A percentile compares a stretch with the other conserved stretches of the same genome.
phyloP scores from a whole-genome alignment of 2,888 invertebrate species.

The Andricus quercusramuli region DNA sequence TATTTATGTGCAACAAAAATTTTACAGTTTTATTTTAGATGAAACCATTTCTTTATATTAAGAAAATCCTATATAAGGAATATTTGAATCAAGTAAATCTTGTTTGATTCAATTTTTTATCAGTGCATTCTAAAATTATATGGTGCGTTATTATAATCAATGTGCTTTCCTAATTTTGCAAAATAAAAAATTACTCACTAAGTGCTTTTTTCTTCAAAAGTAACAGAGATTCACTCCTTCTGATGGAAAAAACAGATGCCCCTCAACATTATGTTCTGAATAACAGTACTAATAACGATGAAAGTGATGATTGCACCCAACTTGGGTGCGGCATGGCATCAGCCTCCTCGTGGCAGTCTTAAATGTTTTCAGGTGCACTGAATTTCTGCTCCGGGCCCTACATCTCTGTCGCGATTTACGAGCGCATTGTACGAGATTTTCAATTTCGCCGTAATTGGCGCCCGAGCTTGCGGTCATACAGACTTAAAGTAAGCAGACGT shows the following conservation, averaged over 20 bases:
- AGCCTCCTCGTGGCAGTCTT: constrained; percentile 25
- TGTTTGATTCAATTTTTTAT: too few relatives aligned
- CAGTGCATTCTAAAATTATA: neutral
- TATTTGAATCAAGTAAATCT: too few relatives aligned
- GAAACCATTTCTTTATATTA: too few relatives aligned
- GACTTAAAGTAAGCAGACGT: constrained; percentile 41
- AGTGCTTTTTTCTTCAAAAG: neutral
- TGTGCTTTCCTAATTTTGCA: neutral
- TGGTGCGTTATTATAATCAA: neutral
- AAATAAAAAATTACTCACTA: constrained; percentile 4
- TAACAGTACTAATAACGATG: constrained; percentile 36
- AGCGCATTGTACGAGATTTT: constrained; percentile 63
- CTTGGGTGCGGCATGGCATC: constrained; percentile 2
- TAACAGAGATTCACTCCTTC: neutral
- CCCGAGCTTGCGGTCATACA: constrained; percentile 50
- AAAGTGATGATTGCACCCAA: constrained; percentile 36
- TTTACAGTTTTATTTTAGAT: too few relatives aligned
- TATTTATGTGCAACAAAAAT: too few relatives aligned
- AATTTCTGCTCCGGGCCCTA: constrained; percentile 27
- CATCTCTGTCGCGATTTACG: constrained; percentile 54
- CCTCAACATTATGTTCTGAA: constrained; percentile 23
- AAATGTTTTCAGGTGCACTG: constrained; percentile 35
- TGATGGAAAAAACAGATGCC: constrained; percentile 31
- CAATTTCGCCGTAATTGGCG: constrained; percentile 66
- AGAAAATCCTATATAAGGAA: too few relatives aligned